A percentile compares a stretch with the other conserved stretches of the same genome.
These are phyloP conservation scores for Acrobasis consociella DNA, from an alignment of 2,888 invertebrate species.

Conservation along the genomic window DNA sequence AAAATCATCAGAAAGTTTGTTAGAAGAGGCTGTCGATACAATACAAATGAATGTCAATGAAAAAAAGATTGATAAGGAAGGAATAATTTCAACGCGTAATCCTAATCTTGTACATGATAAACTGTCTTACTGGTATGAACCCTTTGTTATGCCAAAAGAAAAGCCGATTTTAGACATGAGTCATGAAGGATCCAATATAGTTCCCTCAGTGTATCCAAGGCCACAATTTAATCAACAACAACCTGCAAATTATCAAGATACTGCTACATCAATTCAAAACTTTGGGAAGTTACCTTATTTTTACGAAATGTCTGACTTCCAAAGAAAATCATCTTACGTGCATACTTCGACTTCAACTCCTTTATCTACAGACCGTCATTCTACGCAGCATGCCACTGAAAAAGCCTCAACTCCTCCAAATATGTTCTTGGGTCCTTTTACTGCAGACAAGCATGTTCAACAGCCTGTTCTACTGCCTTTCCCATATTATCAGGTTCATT, in stretches of 20 bases:
- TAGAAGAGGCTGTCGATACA: slow-evolving; percentile 36
- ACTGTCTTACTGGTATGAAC: slow-evolving; percentile 7
- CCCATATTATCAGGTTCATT: slow-evolving; percentile 54
- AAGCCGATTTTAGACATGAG: slow-evolving; percentile 36
- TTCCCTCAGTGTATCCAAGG: slow-evolving; percentile 27
- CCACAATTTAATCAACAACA: slow-evolving; percentile 18
- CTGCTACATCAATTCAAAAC: slow-evolving; percentile 38
- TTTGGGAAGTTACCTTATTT: slow-evolving; percentile 57
- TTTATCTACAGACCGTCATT: neutral
- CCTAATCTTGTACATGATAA: neutral
- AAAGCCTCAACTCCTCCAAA: neutral
- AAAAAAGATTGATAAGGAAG: slow-evolving; percentile 30
- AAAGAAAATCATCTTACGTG: slow-evolving; percentile 53
- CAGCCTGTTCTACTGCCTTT: slow-evolving; percentile 52
- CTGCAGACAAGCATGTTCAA: slow-evolving; percentile 34
- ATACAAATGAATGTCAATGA: slow-evolving; percentile 19
- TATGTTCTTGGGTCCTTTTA: slow-evolving; percentile 26
- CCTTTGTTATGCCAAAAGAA: slow-evolving; percentile 30
- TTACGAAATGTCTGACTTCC: slow-evolving; percentile 55
- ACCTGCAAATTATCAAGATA: neutral
- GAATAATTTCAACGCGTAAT: slow-evolving; percentile 6
- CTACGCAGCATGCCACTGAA: neutral
- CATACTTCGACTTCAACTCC: slow-evolving; percentile 33
- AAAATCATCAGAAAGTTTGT: slow-evolving; percentile 35
- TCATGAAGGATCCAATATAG: slow-evolving; percentile 35